Conservation (phyloP, 2,113 vertebrate genomes). For the Microtus oregoni region DNA sequence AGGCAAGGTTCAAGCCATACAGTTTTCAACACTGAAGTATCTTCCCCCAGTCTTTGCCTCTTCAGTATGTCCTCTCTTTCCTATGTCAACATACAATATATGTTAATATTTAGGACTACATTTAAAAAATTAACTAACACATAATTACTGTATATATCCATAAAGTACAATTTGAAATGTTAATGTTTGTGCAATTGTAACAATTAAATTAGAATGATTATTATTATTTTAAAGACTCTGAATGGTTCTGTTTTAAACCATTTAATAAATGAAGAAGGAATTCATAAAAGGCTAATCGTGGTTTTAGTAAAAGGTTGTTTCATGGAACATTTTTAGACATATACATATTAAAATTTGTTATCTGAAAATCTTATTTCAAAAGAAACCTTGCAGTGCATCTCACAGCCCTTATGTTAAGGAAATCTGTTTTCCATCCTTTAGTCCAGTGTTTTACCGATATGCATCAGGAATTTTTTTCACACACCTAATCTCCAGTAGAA, state of each 20-base stretch:
- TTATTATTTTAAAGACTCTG: slow-evolving; percentile 11
- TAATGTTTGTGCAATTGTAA: not conserved
- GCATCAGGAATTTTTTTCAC: not conserved
- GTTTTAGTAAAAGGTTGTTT: not conserved
- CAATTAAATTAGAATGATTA: not conserved
- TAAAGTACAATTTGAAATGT: not conserved
- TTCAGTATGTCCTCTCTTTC: not conserved
- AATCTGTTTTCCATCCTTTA: slow-evolving; percentile 11
- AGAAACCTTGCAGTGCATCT: not conserved
- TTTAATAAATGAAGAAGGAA: not conserved
- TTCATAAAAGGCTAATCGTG: not conserved
- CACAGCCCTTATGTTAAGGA: not conserved
- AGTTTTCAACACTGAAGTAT: not conserved
- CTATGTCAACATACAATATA: not conserved
- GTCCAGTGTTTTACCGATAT: not conserved
- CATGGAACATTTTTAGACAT: not conserved
- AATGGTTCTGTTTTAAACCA: not conserved
- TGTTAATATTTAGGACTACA: not conserved
- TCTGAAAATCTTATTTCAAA: slow-evolving; percentile 32
- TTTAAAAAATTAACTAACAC: not conserved
- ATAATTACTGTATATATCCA: not conserved
- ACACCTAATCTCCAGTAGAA: not conserved
- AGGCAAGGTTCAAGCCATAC: not conserved
- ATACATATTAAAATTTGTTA: not conserved
- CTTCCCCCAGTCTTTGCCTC: not conserved